These are phyloP conservation scores for Quadroppia sp. DNA, from an alignment of 2,888 invertebrate species.

Conservation along the genomic window DNA sequence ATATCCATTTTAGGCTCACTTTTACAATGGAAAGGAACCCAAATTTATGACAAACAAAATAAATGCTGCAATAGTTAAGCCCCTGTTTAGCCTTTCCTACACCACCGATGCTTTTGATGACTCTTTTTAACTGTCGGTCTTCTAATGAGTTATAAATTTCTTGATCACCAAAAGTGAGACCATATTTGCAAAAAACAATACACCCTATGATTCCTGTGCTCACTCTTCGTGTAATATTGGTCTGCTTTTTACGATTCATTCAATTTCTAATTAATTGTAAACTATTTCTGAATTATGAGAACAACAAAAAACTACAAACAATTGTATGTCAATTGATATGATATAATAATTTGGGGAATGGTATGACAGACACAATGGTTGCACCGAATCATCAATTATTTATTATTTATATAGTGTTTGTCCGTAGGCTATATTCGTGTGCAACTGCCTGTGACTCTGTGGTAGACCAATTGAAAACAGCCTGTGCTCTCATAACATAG, in stretches of 20 bases:
- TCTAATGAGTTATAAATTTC: constrained; percentile 10
- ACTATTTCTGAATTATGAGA: too few relatives aligned
- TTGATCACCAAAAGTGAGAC: not conserved
- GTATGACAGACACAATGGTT: not conserved
- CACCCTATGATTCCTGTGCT: too few relatives aligned
- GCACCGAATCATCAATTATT: constrained; percentile 28
- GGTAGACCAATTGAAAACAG: constrained; percentile 12
- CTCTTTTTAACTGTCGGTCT: constrained; percentile 19
- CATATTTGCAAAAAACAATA: not conserved
- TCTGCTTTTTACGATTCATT: too few relatives aligned
- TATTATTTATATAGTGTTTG: constrained; percentile 9
- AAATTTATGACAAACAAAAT: not conserved
- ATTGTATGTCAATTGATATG: not conserved
- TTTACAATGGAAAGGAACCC: not conserved
- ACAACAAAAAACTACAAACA: not conserved
- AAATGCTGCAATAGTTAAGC: not conserved
- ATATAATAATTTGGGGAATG: constrained; percentile 6
- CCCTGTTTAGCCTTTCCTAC: not conserved
- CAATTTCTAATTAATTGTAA: too few relatives aligned
- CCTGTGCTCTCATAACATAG: too few relatives aligned
- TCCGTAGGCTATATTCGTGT: constrained; percentile 13
- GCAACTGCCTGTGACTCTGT: constrained; percentile 2
- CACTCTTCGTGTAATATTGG: too few relatives aligned
- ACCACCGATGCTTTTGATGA: not conserved
- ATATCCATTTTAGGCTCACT: not conserved